A percentile compares a stretch with the other conserved stretches of the same genome.
Evolutionary conservation across 2,888 invertebrate species (phyloP).

Genomic region (Mactromeris polynyma): DNA sequence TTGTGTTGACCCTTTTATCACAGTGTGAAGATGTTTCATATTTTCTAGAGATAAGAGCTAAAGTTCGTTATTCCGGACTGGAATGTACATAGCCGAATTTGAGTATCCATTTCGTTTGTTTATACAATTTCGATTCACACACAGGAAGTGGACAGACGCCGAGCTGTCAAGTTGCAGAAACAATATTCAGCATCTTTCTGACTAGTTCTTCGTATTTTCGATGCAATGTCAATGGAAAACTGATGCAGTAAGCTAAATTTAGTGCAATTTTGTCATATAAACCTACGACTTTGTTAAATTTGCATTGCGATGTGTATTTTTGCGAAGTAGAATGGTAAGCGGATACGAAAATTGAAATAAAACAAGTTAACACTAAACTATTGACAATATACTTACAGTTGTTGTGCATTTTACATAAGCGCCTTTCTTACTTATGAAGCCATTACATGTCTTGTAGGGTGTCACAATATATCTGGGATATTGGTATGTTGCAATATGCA

Average conservation of each 20-base stretch:
- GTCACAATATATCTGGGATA: too few species aligned
- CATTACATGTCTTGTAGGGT: background rate
- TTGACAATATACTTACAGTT: background rate
- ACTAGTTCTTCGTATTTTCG: background rate
- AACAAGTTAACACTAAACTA: too few species aligned
- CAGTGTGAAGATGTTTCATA: too few species aligned
- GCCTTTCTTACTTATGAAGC: background rate
- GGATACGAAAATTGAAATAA: background rate
- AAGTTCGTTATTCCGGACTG: too few species aligned
- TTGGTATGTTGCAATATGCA: too few species aligned
- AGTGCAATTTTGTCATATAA: background rate
- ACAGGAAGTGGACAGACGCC: slow-evolving; percentile 17
- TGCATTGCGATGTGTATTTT: background rate
- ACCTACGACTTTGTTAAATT: background rate
- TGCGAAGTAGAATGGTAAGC: background rate
- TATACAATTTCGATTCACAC: background rate
- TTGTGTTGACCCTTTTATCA: too few species aligned
- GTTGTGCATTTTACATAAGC: background rate
- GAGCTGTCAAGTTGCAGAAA: background rate
- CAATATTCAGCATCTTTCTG: background rate
- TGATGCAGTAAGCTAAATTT: background rate
- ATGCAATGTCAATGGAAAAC: background rate
- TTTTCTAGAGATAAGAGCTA: too few species aligned
- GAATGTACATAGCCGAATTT: too few species aligned
- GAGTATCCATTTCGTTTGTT: background rate